Conservation (phyloP, 2,113 vertebrate genomes). For the Nothobranchius kuhntae region DNA sequence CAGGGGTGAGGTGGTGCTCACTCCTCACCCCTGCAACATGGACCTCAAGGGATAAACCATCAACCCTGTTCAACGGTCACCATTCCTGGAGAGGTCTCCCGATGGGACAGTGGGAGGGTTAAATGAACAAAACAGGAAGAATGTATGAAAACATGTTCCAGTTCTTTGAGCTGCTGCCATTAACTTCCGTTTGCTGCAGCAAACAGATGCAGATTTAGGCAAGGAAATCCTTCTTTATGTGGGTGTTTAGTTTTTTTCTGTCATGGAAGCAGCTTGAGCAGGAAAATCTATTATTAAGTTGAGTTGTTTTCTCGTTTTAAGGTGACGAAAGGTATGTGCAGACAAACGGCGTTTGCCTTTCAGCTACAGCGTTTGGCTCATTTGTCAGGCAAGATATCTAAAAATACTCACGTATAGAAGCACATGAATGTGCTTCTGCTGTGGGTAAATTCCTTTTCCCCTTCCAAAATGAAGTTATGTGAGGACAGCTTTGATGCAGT, state of each 20-base stretch:
- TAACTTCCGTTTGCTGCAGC: constrained; percentile 27
- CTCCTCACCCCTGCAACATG: too few relatives aligned
- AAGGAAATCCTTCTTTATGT: constrained; percentile 29
- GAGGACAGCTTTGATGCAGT: constrained; percentile 35
- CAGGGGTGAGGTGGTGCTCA: too few relatives aligned
- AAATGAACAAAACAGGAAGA: constrained; percentile 45
- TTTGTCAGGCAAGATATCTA: background rate
- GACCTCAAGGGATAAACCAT: too few relatives aligned
- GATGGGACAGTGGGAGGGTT: too few relatives aligned
- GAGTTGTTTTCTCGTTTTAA: constrained; percentile 22
- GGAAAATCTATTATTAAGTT: constrained; percentile 48
- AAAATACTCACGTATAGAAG: constrained; percentile 1
- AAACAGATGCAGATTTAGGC: constrained; percentile 49
- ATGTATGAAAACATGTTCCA: constrained; percentile 21
- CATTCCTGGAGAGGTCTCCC: too few relatives aligned
- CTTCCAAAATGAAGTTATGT: constrained; percentile 20
- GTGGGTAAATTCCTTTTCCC: constrained; percentile 5
- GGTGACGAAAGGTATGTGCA: constrained; percentile 26
- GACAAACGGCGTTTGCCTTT: constrained; percentile 18
- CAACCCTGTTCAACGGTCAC: too few relatives aligned
- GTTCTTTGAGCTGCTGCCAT: constrained; percentile 22
- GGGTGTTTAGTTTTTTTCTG: constrained; percentile 7
- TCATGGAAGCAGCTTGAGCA: constrained; percentile 2
- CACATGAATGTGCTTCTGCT: constrained; percentile 12
- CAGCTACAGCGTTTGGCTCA: constrained; percentile 12